Conservation (phyloP, 2,888 invertebrate genomes). For the Bembecia ichneumoniformis region DNA sequence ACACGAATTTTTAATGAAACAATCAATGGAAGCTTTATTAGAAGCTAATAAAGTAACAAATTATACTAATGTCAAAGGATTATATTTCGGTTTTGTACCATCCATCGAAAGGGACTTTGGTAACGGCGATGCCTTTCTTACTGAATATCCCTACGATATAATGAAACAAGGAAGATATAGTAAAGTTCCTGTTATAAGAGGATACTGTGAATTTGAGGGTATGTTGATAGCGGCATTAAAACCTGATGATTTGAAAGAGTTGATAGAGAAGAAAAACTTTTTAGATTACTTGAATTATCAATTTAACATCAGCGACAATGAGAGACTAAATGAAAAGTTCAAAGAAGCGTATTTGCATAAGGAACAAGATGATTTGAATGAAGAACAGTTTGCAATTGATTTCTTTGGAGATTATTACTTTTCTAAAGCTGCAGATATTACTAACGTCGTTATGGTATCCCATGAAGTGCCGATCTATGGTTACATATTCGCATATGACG, state of each 20-base stretch:
- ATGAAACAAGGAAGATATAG: constrained; percentile 39
- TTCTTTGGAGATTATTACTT: constrained; percentile 66
- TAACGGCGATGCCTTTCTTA: constrained; percentile 27
- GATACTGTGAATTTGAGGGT: constrained; percentile 64
- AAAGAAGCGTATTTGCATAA: constrained; percentile 56
- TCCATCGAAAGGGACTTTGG: constrained; percentile 37
- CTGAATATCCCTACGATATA: constrained; percentile 40
- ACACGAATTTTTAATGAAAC: constrained; percentile 20
- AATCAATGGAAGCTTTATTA: constrained; percentile 14
- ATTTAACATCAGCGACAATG: constrained; percentile 31
- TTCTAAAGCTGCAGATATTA: constrained; percentile 40
- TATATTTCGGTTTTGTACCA: constrained; percentile 36
- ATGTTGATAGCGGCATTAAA: constrained; percentile 34
- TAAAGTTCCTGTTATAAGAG: constrained; percentile 56
- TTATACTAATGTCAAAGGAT: constrained; percentile 32
- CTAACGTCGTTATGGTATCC: constrained; percentile 41
- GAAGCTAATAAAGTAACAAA: constrained; percentile 29
- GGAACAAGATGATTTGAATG: constrained; percentile 38
- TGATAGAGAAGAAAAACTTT: constrained; percentile 32
- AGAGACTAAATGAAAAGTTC: constrained; percentile 23
- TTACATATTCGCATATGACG: constrained; percentile 73
- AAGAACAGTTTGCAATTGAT: constrained; percentile 50
- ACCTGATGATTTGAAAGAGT: constrained; percentile 7
- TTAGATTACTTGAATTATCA: constrained; percentile 42
- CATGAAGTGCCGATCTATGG: constrained; percentile 62